These are phyloP conservation scores for Echeneis naucrates DNA, from an alignment of 2,797 vertebrate genomes.

Conservation along the genomic window DNA sequence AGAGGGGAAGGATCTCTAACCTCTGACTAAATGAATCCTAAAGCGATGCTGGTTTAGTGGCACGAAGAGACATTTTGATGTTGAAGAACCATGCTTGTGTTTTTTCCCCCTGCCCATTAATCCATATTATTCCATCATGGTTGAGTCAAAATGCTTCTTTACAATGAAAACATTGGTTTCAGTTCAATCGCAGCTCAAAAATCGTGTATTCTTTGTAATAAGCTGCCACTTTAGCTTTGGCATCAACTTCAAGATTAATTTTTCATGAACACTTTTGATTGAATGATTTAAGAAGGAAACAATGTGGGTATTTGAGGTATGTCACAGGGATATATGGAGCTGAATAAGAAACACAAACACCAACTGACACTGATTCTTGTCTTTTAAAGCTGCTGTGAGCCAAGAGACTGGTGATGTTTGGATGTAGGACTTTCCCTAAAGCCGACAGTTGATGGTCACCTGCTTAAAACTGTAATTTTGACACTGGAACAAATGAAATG, in stretches of 20 bases:
- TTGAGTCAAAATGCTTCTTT: no score
- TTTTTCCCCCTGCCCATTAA: neutral
- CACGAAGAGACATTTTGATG: neutral
- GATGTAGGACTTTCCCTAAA: conserved; percentile 7
- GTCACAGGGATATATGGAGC: neutral
- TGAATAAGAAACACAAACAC: neutral
- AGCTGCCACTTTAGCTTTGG: neutral
- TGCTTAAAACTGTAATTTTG: neutral
- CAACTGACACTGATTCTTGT: neutral
- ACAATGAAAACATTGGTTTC: neutral
- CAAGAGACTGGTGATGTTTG: neutral
- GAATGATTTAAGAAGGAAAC: neutral
- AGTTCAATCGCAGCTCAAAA: neutral
- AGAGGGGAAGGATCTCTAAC: conserved; percentile 16
- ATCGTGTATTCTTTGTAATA: neutral
- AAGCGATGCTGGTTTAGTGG: neutral
- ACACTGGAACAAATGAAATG: neutral
- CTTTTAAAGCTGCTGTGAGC: neutral
- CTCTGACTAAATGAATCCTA: neutral
- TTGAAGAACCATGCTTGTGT: neutral
- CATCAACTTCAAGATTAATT: neutral
- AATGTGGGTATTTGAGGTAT: neutral
- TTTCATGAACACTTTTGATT: neutral
- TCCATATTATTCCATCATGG: neutral
- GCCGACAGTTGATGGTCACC: neutral